These are phyloP conservation scores for Heliconius sara DNA, from an alignment of 2,888 invertebrate species.

Conservation along the genomic window DNA sequence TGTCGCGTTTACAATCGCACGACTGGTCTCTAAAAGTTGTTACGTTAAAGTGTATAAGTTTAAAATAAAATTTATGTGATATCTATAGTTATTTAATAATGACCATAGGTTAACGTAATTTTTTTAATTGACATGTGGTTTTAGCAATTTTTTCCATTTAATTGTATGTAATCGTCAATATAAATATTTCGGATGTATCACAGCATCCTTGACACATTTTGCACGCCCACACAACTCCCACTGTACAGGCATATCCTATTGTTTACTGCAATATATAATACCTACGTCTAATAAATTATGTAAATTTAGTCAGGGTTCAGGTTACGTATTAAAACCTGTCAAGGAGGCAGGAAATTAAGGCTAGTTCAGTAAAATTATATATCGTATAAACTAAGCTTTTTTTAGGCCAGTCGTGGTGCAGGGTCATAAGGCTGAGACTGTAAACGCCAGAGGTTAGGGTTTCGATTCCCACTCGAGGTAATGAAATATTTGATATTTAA, in stretches of 20 bases:
- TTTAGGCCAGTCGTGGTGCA: no score
- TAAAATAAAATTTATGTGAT: background rate
- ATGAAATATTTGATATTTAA: no score
- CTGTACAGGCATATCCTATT: constrained; percentile 51
- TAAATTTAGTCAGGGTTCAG: constrained; percentile 33
- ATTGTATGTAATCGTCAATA: constrained; percentile 30
- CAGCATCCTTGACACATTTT: constrained; percentile 73
- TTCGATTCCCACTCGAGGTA: no score
- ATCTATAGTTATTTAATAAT: background rate
- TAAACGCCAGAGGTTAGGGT: no score
- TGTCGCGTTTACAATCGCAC: no score
- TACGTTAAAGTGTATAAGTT: no score
- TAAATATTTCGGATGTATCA: constrained; percentile 55
- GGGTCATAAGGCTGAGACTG: no score
- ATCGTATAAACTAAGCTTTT: background rate
- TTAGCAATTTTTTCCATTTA: constrained; percentile 20
- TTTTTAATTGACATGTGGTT: background rate
- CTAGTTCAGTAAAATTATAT: background rate
- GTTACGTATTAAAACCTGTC: constrained; percentile 29
- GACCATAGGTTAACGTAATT: background rate
- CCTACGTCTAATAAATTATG: constrained; percentile 30
- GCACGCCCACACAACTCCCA: constrained; percentile 65
- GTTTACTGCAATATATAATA: constrained; percentile 43
- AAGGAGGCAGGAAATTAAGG: constrained; percentile 3
- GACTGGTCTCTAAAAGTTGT: no score